Evolutionary conservation across 2,888 invertebrate genomes (phyloP), one percentile per base, ranked within the genome.

Genomic region (Hyppa rectilinea): DNA sequence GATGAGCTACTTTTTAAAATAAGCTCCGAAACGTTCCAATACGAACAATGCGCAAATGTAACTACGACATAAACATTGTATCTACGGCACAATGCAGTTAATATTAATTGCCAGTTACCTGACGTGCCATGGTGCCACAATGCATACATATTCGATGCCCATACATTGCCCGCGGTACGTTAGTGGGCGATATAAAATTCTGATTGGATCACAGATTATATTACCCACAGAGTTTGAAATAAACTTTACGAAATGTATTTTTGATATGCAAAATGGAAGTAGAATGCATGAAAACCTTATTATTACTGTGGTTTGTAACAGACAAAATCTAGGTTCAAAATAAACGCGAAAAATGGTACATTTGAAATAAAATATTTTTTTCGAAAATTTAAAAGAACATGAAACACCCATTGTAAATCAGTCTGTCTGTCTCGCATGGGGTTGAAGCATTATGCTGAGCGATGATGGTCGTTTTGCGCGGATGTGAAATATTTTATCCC

Each of bases 81-180:
- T 63, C 40, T 67, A 56, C 49, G 4, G 55, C 7, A 66, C 68
- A 71, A 61, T 66, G 36, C 65, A 66, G 66, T 82, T 70, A 82
- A 82, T 84, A 84, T 84, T 84, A 81, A 82, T 82, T 61, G 71
- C 14, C 64, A 70, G 84, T 81, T 75, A 82, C 69, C 71, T 73
- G 75, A 72, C 69, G 66, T 45, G 45, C 40, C 58, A 78, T 75
- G 61, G 58, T 31, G 61, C 63, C 59, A 66, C 68, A 55, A 64
- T 65, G 56, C 71, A 84, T 82, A 71, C 71, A 78, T 75, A 81
- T 84, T 78, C 66, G 70, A 82, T 82, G 78, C 12, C 64, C 31
- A 72, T 56, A 66, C 84, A 73, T 63, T 68, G 53, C 29, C 52
- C 17, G 53, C 55, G 31, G 62, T 50, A 66, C 65, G 71, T 73